phyloP scores from a whole-genome alignment of 2,797 vertebrate genomes.

The Enteromius paludinosus region DNA sequence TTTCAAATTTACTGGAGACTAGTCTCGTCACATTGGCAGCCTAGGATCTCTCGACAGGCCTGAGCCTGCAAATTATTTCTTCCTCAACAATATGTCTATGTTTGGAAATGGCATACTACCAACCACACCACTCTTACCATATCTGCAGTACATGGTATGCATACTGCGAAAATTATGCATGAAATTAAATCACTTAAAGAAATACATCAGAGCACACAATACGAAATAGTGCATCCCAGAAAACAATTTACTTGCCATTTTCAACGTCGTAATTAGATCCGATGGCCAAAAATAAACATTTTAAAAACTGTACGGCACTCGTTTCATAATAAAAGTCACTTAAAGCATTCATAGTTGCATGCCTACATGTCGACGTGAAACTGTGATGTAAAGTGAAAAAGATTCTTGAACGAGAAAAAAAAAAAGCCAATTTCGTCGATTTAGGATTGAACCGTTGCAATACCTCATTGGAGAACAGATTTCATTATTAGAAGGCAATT shows the following conservation, averaged over 20 bases:
- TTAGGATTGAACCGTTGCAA: not conserved
- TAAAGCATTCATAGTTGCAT: not conserved
- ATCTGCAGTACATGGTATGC: not conserved
- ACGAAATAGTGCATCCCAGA: not conserved
- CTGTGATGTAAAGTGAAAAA: not conserved
- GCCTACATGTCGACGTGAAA: not conserved
- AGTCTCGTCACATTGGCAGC: slow-evolving; percentile 18
- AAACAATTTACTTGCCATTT: not conserved
- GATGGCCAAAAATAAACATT: not conserved
- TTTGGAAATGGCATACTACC: not conserved
- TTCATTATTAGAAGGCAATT: not conserved
- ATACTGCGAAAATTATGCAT: not conserved
- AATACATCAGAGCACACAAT: not conserved
- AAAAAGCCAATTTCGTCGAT: not conserved
- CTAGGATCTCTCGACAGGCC: slow-evolving; percentile 36
- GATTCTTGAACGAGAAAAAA: not conserved
- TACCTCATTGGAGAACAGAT: not conserved
- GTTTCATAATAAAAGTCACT: not conserved
- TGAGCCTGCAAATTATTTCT: slow-evolving; percentile 39
- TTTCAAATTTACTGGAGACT: not conserved
- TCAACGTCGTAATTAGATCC: not conserved
- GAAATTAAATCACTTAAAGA: not conserved
- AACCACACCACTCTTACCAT: not conserved
- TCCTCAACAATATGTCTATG: slow-evolving; percentile 15
- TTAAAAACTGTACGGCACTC: not conserved